Evolutionary conservation across 64 coral and sea anemone species (phyloP).

Genomic region (Montipora foliosa): DNA sequence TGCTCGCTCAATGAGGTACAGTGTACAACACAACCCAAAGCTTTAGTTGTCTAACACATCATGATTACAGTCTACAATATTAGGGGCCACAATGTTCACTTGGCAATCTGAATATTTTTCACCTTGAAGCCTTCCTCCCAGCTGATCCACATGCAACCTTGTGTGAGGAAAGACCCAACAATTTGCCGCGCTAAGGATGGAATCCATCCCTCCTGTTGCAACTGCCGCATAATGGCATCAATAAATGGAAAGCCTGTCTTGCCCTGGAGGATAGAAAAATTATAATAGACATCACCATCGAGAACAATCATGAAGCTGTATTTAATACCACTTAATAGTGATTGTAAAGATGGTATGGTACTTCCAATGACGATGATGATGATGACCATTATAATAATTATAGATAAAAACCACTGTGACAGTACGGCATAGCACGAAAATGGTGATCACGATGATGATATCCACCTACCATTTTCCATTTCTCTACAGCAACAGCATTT

Average conservation of each 20-base stretch:
- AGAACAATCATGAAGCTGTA: no score
- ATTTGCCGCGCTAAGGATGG: conserved; percentile 8
- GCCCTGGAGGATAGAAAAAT: neutral
- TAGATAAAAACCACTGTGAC: no score
- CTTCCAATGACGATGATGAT: no score
- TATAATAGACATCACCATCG: no score
- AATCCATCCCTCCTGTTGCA: conserved; percentile 43
- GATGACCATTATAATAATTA: no score
- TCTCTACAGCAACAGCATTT: conserved; percentile 3
- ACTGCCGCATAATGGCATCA: conserved; percentile 58
- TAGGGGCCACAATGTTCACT: no score
- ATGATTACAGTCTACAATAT: no score
- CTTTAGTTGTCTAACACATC: no score
- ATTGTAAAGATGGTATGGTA: no score
- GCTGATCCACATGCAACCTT: conserved; percentile 35
- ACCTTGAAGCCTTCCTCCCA: conserved; percentile 59
- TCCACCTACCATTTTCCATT: conserved; percentile 35
- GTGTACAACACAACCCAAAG: no score
- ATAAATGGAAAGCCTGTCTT: conserved; percentile 48
- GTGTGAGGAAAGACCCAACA: conserved; percentile 59
- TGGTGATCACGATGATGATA: neutral
- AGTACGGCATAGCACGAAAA: neutral
- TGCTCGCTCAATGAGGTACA: no score
- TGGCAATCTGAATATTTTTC: neutral
- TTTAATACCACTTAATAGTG: no score